Evolutionary conservation across 2,797 vertebrate species (phyloP), one percentile per base, ranked within the genome.

Genomic region (Adrianichthys oophorus): DNA sequence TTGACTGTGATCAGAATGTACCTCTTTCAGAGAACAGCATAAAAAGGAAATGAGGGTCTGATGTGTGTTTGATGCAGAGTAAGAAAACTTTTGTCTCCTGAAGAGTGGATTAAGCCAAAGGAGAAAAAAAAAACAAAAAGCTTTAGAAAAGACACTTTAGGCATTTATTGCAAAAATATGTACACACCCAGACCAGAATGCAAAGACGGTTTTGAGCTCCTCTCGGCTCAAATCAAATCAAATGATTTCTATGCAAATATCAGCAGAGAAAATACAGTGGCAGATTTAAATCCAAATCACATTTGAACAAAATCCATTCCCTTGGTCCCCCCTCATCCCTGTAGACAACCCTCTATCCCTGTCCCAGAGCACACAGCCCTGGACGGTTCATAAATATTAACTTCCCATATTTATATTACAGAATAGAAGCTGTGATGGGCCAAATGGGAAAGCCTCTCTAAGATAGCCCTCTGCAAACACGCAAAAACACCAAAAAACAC

Each of bases 211-310:
- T 24, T 23, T 56, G 32, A 32, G 60, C 51, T 46, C 61, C 77
- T 54, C 4, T 47, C 55, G 74, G 63, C 90, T 80, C 82, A 84
- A 88, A 86, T 92, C 88, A 85, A 87, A 79, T 90, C 84, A 93
- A 88, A 93, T 93, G 86, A 95, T 93, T 93, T 94, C 92, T 92
- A 93, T 92, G 88, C 90, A 94, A 93, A 94, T 92, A 87, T 16
- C 62, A 53, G 70, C 59, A 48, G 74, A 68, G 79, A 73, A 85
- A 88, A 86, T 64, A 78, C 83, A 66, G 82, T 74, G 76, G 73
- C 63, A 89, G 85, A 85, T 65, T 91, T 90, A 90, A 93, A 90
- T 87, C 80, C 89, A 89, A 92, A 93, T 90, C 88, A 90, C 88
- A 92, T 91, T 92, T 94, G 91, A 90, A 90, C 79, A 90, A 93